Percentiles rank a stretch among this genome's conserved stretches.
Conservation (phyloP, 2,888 invertebrate genomes). For the Drosophila glabriapex region DNA sequence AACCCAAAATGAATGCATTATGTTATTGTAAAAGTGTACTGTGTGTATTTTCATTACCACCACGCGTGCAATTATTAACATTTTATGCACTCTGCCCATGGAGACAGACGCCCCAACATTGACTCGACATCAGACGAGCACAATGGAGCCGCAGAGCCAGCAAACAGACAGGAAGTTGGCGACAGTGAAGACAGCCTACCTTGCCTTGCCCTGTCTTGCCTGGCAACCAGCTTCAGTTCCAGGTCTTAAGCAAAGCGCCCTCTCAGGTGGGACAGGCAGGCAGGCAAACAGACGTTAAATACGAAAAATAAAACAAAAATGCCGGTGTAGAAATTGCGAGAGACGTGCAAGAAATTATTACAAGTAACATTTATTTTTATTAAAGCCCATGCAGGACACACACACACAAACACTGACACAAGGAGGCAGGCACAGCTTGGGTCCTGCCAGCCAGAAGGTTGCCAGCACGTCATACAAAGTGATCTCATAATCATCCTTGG, state of each 20-base stretch:
- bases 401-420: slow-evolving; percentile 7
- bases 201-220: background rate
- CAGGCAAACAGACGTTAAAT: slow-evolving; percentile 59
- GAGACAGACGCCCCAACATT: slow-evolving; percentile 27
- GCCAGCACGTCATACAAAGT: slow-evolving; percentile 78
- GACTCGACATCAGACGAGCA: slow-evolving; percentile 40
- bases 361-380: slow-evolving; percentile 80
- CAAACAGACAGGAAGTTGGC: slow-evolving; percentile 62
- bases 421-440: slow-evolving; percentile 41
- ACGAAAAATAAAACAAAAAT: slow-evolving; percentile 47
- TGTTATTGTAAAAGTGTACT: slow-evolving; percentile 33
- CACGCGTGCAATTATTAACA: slow-evolving; percentile 79
- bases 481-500: slow-evolving; percentile 82
- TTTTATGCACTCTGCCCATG: slow-evolving; percentile 68
- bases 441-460: slow-evolving; percentile 34
- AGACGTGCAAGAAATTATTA: slow-evolving; percentile 78
- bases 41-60: slow-evolving; percentile 73
- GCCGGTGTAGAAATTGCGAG: slow-evolving; percentile 60
- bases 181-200: slow-evolving; percentile 20
- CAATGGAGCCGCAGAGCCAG: slow-evolving; percentile 45
- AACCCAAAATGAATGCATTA: slow-evolving; percentile 75
- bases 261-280: slow-evolving; percentile 2
- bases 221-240: background rate
- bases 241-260: background rate
- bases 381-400: slow-evolving; percentile 64